These are phyloP conservation scores for Pseudorectes ferrugineus DNA, from an alignment of 2,113 vertebrate genomes.

Conservation along the genomic window DNA sequence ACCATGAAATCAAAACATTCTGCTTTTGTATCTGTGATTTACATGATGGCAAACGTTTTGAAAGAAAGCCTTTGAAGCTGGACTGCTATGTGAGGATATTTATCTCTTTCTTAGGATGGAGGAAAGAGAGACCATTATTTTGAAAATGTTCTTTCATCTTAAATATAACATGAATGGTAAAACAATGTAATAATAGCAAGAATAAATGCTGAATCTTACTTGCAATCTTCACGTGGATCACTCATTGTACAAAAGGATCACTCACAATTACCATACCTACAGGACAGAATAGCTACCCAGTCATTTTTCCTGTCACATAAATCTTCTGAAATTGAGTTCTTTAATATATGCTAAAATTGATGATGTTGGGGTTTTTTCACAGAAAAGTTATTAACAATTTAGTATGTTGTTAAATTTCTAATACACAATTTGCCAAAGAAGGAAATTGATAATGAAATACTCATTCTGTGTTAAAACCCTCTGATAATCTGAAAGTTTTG, in stretches of 20 bases:
- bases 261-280: neutral
- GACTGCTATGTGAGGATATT: neutral
- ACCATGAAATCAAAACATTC: slow-evolving; percentile 76
- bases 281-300: neutral
- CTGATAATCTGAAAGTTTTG: neutral
- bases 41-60: slow-evolving; percentile 60
- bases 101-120: neutral
- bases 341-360: neutral
- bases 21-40: slow-evolving; percentile 72
- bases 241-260: neutral
- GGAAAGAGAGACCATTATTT: neutral
- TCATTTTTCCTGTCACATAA: neutral
- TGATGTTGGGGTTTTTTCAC: neutral
- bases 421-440: neutral
- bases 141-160: neutral
- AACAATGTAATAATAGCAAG: neutral
- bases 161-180: neutral
- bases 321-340: neutral
- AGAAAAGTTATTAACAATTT: neutral
- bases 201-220: neutral
- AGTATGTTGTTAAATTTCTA: neutral
- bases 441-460: neutral
- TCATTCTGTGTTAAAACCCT: neutral
- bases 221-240: neutral
- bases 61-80: slow-evolving; percentile 64